Evolutionary conservation across 2,888 invertebrate genomes (phyloP), one percentile per base, ranked within the genome.

Genomic region (Griposia aprilina): DNA sequence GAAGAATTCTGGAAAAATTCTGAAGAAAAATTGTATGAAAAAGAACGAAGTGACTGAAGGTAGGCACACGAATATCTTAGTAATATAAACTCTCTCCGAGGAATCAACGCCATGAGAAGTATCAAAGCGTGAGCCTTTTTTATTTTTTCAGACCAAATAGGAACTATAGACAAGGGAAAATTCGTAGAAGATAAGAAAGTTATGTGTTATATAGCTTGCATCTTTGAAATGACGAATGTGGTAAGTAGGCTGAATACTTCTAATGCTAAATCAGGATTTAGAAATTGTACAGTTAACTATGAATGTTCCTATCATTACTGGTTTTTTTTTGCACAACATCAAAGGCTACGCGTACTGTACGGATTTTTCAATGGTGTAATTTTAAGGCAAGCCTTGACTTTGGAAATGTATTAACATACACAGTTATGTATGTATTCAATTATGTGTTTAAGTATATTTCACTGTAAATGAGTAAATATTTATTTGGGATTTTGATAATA

Each of bases 11-110:
- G 96, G 96, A 0, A 97, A 97, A 90, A 91, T 97, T 82, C 93
- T 98, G 81, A 96, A 97, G 80, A 97, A 97, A 84, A 97, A 97
- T 20, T 98, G 98, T 82, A 93, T 97, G 90, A 96, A 96, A 5
- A 98, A 98, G 92, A 96, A 95, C 65, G 96, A 97, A 87, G 96
- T 97, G 0, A 94, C 89, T 45, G 93, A 93, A 92, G 93, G 93
- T 93, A 91, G 92, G 92, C 92, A 74, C 15, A 60, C 8, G 1
- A 55, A 13, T 15, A 69, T n/a, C 0, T 5, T 8, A 55, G 0
- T 41, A 17, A 59, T 11, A 13, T 23, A 3, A 20, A 23, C 7
- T 59, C 60, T 10, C 5, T 17, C 13, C 0, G 1, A 15, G 8
- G n/a, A 59, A 50, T 30, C 7, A 23, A 41, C 36, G 1, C 2